Percentiles rank a stretch among this genome's conserved stretches.
phyloP scores from a whole-genome alignment of 2,888 invertebrate genomes.

The Conistra vaccinii region DNA sequence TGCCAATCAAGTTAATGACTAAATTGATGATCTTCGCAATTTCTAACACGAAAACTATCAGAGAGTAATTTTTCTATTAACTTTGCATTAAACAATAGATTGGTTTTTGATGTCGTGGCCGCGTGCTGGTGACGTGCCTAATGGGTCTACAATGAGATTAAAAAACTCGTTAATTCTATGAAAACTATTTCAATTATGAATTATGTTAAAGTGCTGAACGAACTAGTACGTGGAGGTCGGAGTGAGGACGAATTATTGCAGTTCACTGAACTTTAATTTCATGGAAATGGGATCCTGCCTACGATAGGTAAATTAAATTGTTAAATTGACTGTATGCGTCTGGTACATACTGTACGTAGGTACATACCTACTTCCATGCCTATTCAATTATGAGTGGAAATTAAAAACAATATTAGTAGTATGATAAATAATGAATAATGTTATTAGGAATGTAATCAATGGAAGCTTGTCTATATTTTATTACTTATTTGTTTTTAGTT shows the following conservation, averaged over 20 bases:
- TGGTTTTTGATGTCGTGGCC: conserved; percentile 17
- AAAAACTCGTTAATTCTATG: conserved; percentile 22
- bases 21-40: conserved; percentile 27
- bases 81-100: conserved; percentile 25
- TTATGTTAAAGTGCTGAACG: conserved; percentile 7
- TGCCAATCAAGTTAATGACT: conserved; percentile 17
- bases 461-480: too few relatives aligned
- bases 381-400: background rate
- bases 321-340: conserved; percentile 11
- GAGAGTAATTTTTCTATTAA: conserved; percentile 28
- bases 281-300: background rate
- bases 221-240: background rate
- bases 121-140: conserved; percentile 26
- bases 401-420: conserved; percentile 8
- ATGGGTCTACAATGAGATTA: conserved; percentile 23
- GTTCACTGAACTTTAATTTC: conserved; percentile 22
- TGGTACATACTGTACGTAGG: too few relatives aligned
- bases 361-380: background rate
- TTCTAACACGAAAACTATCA: conserved; percentile 25
- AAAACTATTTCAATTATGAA: conserved; percentile 40
- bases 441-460: too few relatives aligned
- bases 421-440: too few relatives aligned
- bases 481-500: too few relatives aligned
- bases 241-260: conserved; percentile 12
- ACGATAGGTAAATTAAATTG: conserved; percentile 18